Conservation (phyloP, 2,888 invertebrate genomes). For the Himalopsyche kuldschensis region DNA sequence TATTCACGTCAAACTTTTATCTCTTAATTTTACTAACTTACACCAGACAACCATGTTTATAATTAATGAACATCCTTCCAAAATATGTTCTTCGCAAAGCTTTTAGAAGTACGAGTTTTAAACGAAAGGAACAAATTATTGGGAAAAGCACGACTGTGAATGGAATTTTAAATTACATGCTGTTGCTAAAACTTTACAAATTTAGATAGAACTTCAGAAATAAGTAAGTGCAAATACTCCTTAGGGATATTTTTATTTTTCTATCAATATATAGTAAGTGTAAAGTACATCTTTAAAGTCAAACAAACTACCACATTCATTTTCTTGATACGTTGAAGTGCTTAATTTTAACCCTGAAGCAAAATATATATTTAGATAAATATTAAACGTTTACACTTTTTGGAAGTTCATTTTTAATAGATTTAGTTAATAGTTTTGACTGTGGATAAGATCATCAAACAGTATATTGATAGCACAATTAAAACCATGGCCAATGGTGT, state of each 20-base stretch:
- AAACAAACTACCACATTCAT: too few species aligned
- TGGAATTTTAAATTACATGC: constrained; percentile 4
- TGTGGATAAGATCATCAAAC: too few species aligned
- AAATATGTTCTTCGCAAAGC: not conserved
- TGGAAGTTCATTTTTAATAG: too few species aligned
- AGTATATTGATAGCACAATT: too few species aligned
- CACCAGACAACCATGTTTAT: not conserved
- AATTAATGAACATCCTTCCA: not conserved
- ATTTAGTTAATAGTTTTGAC: too few species aligned
- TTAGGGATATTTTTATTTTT: not conserved
- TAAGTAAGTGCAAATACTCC: not conserved
- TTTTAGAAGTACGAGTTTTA: not conserved
- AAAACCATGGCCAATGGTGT: too few species aligned
- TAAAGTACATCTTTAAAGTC: not conserved
- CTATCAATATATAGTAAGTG: not conserved
- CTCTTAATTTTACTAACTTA: not conserved
- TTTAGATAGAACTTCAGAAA: not conserved
- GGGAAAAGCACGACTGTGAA: not conserved
- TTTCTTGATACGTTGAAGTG: too few species aligned
- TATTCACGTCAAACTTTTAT: not conserved
- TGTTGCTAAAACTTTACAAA: not conserved
- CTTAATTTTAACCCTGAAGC: too few species aligned
- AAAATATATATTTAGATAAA: too few species aligned
- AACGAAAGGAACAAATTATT: not conserved
- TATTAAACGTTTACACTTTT: too few species aligned